Evolutionary conservation across 2,797 vertebrate genomes (phyloP).

Genomic region (Lithobates sylvaticus): DNA sequence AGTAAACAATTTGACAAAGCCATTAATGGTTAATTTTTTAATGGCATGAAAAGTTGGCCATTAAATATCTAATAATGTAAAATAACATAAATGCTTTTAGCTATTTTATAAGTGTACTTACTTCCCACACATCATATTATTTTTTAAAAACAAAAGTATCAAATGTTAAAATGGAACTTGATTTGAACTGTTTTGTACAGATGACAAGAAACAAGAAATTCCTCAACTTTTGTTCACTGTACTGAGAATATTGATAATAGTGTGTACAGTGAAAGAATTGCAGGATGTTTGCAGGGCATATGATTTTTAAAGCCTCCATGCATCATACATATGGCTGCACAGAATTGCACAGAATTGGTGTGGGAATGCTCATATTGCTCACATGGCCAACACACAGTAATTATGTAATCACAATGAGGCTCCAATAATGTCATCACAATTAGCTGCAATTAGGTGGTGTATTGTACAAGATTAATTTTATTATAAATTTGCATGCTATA

Average conservation of each 20-base stretch:
- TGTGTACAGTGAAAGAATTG: background rate
- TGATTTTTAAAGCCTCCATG: no score
- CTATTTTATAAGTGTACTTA: slow-evolving; percentile 13
- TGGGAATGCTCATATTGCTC: background rate
- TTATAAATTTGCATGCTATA: no score
- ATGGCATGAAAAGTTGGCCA: background rate
- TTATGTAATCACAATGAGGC: background rate
- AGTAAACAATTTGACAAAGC: background rate
- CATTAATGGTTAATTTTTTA: background rate
- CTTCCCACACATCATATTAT: background rate
- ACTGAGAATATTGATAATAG: background rate
- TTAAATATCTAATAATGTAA: slow-evolving; percentile 10
- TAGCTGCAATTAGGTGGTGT: background rate
- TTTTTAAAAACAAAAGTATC: background rate
- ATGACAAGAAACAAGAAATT: background rate
- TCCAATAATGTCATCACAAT: background rate
- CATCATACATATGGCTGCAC: no score
- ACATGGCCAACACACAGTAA: background rate
- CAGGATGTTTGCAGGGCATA: no score
- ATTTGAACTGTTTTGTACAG: background rate
- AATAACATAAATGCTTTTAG: slow-evolving; percentile 20
- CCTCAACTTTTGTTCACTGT: background rate
- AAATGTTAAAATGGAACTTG: slow-evolving; percentile 22
- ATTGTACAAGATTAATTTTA: no score
- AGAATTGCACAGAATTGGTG: background rate